Percentiles rank a stretch among this genome's conserved stretches.
phyloP scores from a whole-genome alignment of 2,113 vertebrate species.

The Glareola pratincola region DNA sequence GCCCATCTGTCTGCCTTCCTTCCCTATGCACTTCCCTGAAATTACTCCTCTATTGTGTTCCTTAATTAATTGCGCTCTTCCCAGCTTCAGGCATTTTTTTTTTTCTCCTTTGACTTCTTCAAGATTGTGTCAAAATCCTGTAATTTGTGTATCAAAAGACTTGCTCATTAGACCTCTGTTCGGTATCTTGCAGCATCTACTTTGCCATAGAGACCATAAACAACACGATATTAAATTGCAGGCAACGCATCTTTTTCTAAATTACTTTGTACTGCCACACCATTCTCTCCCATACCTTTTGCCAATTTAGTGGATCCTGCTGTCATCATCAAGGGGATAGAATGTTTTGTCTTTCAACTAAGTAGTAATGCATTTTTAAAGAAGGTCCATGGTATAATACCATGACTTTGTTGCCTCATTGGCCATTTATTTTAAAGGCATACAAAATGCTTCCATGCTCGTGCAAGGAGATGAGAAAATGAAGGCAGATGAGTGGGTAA shows the following conservation, averaged over 20 bases:
- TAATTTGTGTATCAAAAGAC: background rate
- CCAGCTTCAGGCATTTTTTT: background rate
- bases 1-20: background rate
- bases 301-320: background rate
- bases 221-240: background rate
- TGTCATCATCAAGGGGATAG: background rate
- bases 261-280: background rate
- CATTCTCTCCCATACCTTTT: background rate
- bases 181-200: background rate
- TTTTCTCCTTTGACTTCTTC: background rate
- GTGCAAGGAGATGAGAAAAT: background rate
- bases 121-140: background rate
- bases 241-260: background rate
- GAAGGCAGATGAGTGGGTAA: background rate
- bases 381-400: background rate
- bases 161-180: background rate
- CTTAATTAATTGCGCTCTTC: background rate
- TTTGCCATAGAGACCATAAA: background rate
- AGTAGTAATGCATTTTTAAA: background rate
- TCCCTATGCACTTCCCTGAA: background rate
- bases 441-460: background rate
- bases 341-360: background rate
- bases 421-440: background rate
- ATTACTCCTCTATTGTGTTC: background rate
- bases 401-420: background rate